Evolutionary conservation across 2,797 vertebrate species (phyloP), one percentile per base, ranked within the genome.

Genomic region (Onychomys torridus): DNA sequence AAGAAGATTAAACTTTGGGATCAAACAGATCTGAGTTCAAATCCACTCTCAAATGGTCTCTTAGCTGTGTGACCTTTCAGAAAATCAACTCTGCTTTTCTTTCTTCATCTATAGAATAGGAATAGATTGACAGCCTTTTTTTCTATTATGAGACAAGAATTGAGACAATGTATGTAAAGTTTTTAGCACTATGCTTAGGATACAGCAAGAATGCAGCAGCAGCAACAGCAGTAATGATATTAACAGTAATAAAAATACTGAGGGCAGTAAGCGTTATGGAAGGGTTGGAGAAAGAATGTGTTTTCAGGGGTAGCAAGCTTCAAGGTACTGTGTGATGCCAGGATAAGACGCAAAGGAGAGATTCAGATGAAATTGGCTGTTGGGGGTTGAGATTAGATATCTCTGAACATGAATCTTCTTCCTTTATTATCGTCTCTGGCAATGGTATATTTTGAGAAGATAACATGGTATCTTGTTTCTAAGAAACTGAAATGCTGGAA

Each of bases 191-290:
- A 17, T 89, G 25, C 25, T 96, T 85, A 27, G 49, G 43, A 94
- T 19, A 67, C 11, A 88, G 52, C 65, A 90, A 90, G 37, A 93
- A 73, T 63, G 67, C 40, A 59, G 0, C 77, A 25, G 69, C 79
- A 77, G 34, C 65, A 93, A 73, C 79, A 77, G 34, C 65, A 93
- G 73, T 95, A 77, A 92, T 96, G 34, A 77, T 90, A 71, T 63
- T 6, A 77, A 34, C 23, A 77, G 2, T 63, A 57, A 88, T 79
- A 91, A 77, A 90, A 93, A 86, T 82, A 5, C 9, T 29, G 11
- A n/a, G 37, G 40, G 34, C 46, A 55, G 29, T 49, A 52, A 63
- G 71, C 69, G 10, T 27, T 17, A 37, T 52, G 46, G 34, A 55
- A 71, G n/a, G 6, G 4, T n/a, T 52, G 21, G 32, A 76, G 73